These are phyloP conservation scores for Orthonevra nobilis DNA, from an alignment of 2,888 invertebrate species.

Conservation along the genomic window DNA sequence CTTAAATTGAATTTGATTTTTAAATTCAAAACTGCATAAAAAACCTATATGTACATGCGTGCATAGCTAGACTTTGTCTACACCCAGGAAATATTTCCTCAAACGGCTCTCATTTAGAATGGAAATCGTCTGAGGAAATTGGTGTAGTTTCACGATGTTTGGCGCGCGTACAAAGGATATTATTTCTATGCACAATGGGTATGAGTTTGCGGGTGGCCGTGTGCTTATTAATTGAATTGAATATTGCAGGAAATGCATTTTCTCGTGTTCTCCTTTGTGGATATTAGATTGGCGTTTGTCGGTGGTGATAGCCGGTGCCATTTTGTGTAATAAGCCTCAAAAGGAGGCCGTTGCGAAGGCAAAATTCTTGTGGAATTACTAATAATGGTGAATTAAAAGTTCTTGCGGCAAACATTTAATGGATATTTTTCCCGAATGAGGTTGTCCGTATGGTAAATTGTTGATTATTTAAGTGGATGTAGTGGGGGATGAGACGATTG, in stretches of 20 bases:
- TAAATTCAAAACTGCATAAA: too few relatives aligned
- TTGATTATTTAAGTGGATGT: constrained; percentile 62
- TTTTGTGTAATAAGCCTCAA: constrained; percentile 31
- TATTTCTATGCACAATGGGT: too few relatives aligned
- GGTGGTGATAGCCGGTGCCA: constrained; percentile 37
- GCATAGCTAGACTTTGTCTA: constrained; percentile 14
- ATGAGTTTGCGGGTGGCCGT: too few relatives aligned
- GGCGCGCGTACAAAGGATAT: constrained; percentile 36
- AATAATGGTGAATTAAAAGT: constrained; percentile 67
- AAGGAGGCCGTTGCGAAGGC: background rate
- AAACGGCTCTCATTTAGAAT: constrained; percentile 40
- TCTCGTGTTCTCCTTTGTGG: constrained; percentile 52
- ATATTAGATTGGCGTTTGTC: constrained; percentile 43
- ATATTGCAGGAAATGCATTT: constrained; percentile 62
- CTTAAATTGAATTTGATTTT: too few relatives aligned
- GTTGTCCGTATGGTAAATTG: constrained; percentile 62
- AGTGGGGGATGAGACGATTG: constrained; percentile 1
- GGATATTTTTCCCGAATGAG: constrained; percentile 62
- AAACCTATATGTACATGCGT: too few relatives aligned
- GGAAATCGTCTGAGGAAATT: constrained; percentile 1
- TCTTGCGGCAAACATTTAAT: constrained; percentile 59
- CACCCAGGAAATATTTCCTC: constrained; percentile 50
- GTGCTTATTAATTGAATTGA: constrained; percentile 63
- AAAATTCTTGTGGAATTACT: constrained; percentile 58
- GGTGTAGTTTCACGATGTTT: too few relatives aligned